A percentile compares a stretch with the other conserved stretches of the same genome.
Conservation (phyloP, 2,888 invertebrate genomes). For the Geophilus truncorum region DNA sequence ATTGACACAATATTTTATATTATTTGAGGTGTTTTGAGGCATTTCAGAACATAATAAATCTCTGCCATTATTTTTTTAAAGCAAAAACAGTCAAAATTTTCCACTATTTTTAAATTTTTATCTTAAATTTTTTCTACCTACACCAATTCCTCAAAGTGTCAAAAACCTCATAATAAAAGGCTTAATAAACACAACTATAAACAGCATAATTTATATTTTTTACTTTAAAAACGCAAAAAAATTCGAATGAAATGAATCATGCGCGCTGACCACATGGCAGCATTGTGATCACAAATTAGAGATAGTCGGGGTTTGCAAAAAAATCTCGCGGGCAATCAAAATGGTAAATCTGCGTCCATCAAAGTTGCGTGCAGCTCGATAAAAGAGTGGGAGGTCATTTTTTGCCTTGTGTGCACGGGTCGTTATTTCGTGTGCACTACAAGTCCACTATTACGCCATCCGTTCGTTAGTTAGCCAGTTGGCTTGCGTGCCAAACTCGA, state of each 20-base stretch:
- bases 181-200: too few relatives aligned
- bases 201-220: too few relatives aligned
- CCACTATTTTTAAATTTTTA: too few relatives aligned
- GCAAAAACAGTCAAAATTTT: too few relatives aligned
- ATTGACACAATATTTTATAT: too few relatives aligned
- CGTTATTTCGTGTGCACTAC: slow-evolving; percentile 6
- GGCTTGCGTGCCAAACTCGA: not conserved
- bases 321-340: not conserved
- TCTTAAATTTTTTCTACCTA: too few relatives aligned
- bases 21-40: too few relatives aligned
- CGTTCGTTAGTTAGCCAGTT: slow-evolving; percentile 14
- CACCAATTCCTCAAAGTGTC: too few relatives aligned
- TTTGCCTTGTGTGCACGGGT: not conserved
- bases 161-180: too few relatives aligned
- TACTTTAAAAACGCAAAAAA: too few relatives aligned
- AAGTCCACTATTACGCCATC: slow-evolving; percentile 6
- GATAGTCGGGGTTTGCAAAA: not conserved
- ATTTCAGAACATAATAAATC: too few relatives aligned
- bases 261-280: not conserved
- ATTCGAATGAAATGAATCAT: not conserved
- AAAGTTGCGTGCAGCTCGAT: slow-evolving; percentile 5
- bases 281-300: not conserved
- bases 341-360: slow-evolving; percentile 11
- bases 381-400: slow-evolving; percentile 1
- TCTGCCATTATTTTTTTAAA: too few relatives aligned